phyloP scores from a whole-genome alignment of 1,140 invertebrate species.

The Hydropsyche tenuis region DNA sequence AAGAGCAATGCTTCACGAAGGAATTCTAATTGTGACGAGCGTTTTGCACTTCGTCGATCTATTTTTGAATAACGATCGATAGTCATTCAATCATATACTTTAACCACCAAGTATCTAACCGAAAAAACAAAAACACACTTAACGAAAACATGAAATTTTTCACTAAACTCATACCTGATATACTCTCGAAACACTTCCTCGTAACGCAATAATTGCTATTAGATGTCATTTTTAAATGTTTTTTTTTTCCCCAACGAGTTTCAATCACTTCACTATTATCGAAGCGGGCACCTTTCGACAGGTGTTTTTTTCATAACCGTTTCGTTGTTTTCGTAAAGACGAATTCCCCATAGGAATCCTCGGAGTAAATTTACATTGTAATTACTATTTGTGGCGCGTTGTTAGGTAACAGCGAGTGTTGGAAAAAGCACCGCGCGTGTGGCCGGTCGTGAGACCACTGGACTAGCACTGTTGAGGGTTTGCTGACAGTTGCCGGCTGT shows the following conservation, averaged over 20 bases:
- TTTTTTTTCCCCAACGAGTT: too few species aligned
- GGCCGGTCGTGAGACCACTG: constrained; percentile 24
- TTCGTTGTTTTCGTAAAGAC: too few species aligned
- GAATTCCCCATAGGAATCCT: too few species aligned
- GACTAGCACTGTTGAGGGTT: not conserved
- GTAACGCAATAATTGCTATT: constrained; percentile 46
- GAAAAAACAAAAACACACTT: too few species aligned
- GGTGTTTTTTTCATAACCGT: too few species aligned
- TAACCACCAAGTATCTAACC: too few species aligned
- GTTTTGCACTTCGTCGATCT: not conserved
- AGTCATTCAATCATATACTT: not conserved
- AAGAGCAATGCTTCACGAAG: too few species aligned
- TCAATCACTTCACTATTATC: constrained; percentile 1
- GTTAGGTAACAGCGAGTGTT: not conserved
- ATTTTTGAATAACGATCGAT: too few species aligned
- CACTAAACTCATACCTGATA: constrained; percentile 40
- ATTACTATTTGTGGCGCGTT: constrained; percentile 1
- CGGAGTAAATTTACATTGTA: too few species aligned
- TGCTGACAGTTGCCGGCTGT: constrained; percentile 28
- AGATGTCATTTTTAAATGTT: constrained; percentile 41
- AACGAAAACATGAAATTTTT: not conserved
- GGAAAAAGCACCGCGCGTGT: not conserved
- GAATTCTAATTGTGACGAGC: too few species aligned
- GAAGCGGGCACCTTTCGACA: not conserved
- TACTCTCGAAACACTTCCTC: constrained; percentile 42